Evolutionary conservation across 2,797 vertebrate species (phyloP).

Genomic region (Uromys caudimaculatus): DNA sequence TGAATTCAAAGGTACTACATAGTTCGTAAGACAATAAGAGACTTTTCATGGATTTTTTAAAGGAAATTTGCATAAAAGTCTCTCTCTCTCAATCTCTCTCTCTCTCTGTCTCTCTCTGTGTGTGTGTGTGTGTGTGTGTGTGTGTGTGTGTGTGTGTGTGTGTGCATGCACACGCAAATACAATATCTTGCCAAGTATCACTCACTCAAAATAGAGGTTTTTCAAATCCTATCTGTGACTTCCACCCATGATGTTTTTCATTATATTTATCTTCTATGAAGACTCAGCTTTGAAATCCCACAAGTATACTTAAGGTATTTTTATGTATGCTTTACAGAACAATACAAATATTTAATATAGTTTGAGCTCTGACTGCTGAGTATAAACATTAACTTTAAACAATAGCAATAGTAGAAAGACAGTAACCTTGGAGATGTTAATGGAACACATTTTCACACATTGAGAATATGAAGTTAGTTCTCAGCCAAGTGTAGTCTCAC

Average conservation of each 20-base stretch:
- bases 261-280: not conserved
- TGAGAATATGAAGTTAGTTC: not conserved
- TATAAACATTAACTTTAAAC: not conserved
- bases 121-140: no score
- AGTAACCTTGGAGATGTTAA: rapidly evolving
- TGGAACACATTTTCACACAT: rapidly evolving
- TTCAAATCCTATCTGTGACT: not conserved
- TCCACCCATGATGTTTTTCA: not conserved
- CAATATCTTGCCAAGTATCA: not conserved
- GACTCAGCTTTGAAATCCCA: not conserved
- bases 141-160: no score
- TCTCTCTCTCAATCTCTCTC: no score
- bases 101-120: no score
- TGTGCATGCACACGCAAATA: not conserved
- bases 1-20: slow-evolving; percentile 32
- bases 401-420: not conserved
- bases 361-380: not conserved
- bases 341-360: not conserved
- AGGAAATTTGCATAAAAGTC: no score
- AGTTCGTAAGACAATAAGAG: no score
- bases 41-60: no score
- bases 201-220: not conserved
- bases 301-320: not conserved
- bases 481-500: not conserved
- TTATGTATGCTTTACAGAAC: not conserved